Evolutionary conservation across 2,797 vertebrate species (phyloP).

Genomic region (Helicolenus hilgendorfi): DNA sequence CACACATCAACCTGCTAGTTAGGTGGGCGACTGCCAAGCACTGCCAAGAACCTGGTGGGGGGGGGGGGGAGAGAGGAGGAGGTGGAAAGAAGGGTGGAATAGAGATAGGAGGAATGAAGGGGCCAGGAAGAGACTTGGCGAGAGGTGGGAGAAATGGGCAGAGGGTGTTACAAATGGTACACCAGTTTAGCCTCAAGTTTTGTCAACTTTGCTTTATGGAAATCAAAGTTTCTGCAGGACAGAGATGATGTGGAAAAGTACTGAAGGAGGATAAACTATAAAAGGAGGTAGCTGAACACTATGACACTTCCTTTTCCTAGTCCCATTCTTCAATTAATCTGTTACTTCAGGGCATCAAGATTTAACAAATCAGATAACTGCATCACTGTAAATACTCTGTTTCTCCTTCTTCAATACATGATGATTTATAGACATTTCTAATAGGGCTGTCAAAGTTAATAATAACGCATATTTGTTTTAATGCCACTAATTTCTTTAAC

Average conservation of each 20-base stretch:
- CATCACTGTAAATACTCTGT: background rate
- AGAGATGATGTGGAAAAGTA: constrained; percentile 38
- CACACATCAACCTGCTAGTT: constrained; percentile 84
- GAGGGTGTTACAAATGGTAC: constrained; percentile 31
- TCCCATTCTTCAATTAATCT: background rate
- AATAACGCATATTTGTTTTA: no score
- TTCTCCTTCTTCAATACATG: background rate
- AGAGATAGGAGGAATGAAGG: constrained; percentile 61
- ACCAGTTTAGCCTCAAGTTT: constrained; percentile 23
- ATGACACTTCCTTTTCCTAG: background rate
- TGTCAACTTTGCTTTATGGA: constrained; percentile 22
- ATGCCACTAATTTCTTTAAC: no score
- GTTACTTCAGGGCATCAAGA: background rate
- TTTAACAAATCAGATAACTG: background rate
- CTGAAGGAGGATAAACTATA: constrained; percentile 11
- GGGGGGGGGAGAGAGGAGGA: background rate
- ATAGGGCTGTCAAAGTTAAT: no score
- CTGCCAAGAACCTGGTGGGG: constrained; percentile 78
- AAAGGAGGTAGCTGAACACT: background rate
- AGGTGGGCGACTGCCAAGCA: constrained; percentile 80
- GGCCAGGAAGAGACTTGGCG: constrained; percentile 20
- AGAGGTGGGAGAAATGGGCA: constrained; percentile 54
- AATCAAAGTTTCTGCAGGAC: constrained; percentile 23
- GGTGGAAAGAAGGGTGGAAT: constrained; percentile 55
- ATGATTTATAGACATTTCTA: background rate